Base-by-base conservation (phyloP, 2,113 vertebrate genomes). In the Galeopterus variegatus region DNA sequence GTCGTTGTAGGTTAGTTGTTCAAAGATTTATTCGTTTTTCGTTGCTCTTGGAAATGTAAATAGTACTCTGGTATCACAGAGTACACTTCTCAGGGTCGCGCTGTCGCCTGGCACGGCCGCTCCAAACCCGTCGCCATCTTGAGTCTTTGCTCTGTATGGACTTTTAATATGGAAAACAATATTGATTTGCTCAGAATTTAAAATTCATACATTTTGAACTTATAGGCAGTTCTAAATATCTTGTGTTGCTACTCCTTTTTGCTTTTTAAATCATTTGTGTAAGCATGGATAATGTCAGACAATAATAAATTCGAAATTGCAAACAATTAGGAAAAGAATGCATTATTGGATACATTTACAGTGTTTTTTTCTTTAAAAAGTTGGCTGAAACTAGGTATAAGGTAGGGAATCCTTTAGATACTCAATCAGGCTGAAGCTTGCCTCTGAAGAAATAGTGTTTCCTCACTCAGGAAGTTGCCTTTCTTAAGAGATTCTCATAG, bases 131-230 rank as follows among this genome's bases (percentile, higher is more conserved):
- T n/a, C n/a, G n/a, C n/a, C n/a, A n/a, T n/a, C n/a, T n/a, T n/a
- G n/a, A n/a, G n/a, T n/a, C n/a, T n/a, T n/a, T n/a, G n/a, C n/a
- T 70, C 36, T 48, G 2, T 62, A 8, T 73, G 28, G 82, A n/a
- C 72, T 94, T 92, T 95, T 85, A 87, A 93, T 85, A 13, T 24
- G 62, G 76, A 75, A 97, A 93, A 84, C 19, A 88, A 60, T 88
- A 52, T 80, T 67, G 62, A 84, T 88, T 75, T 75, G 33, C 60
- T 95, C 9, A 88, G 28, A 88, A 94, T 85, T 79, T 88, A 67
- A 85, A 92, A 84, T 93, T 92, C 17, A 70, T 65, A 52, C 15
- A 58, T 91, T 79, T 94, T 54, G 77, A 65, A 62, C 72, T 77
- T 77, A 23, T 33, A 72, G 50, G 8, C 54, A 73, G 21, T 94